These are phyloP conservation scores for Caenorhabditis macrosperma DNA, from an alignment of 2,888 invertebrate genomes.

Conservation along the genomic window DNA sequence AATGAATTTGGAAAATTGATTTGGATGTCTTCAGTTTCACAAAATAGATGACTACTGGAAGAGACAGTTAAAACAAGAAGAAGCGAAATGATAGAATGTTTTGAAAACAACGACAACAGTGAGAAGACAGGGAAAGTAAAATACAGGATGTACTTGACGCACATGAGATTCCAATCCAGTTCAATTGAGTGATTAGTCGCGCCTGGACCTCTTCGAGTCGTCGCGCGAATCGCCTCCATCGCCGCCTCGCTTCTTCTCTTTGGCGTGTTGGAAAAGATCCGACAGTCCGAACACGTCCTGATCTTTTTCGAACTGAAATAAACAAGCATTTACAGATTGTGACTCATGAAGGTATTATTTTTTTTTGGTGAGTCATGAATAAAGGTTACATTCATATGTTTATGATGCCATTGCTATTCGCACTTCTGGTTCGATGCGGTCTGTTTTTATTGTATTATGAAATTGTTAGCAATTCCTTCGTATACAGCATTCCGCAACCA, in stretches of 20 bases:
- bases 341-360: conserved; percentile 30
- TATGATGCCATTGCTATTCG: neutral
- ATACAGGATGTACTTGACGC: conserved; percentile 1
- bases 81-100: neutral
- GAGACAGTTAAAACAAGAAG: neutral
- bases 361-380: conserved; percentile 19
- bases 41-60: neutral
- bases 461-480: conserved; percentile 33
- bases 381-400: neutral
- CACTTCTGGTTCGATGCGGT: neutral
- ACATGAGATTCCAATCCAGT: no score
- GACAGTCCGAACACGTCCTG: conserved; percentile 97
- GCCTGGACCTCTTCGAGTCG: conserved; percentile 58
- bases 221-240: conserved; percentile 56
- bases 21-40: neutral
- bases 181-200: conserved; percentile 30
- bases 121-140: neutral
- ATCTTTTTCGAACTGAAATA: conserved; percentile 82
- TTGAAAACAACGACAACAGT: neutral
- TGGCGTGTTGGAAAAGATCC: conserved; percentile 97
- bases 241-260: conserved; percentile 83
- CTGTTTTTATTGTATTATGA: conserved; percentile 34
- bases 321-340: conserved; percentile 8
- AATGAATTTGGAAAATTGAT: conserved; percentile 28
- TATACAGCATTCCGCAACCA: conserved; percentile 2